These are phyloP conservation scores for Tribolium castaneum DNA, from an alignment of 1,140 invertebrate species.

Conservation along the genomic window DNA sequence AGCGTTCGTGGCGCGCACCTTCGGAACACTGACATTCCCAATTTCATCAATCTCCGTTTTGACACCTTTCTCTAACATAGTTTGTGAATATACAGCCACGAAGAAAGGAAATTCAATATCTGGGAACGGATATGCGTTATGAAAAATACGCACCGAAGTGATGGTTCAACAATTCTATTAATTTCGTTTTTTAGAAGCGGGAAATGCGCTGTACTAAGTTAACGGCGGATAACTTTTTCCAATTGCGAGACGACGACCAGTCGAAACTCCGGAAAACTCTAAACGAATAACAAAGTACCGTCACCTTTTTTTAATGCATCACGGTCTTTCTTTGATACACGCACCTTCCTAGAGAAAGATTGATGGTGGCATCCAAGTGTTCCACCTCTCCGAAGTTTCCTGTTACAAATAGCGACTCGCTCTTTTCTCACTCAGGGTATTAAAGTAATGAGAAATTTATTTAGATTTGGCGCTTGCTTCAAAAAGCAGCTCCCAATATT, in stretches of 20 bases:
- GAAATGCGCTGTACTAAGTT: not conserved
- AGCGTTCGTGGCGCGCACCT: slow-evolving; percentile 3
- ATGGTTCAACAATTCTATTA: slow-evolving; percentile 30
- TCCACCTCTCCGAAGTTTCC: not conserved
- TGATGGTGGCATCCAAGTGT: slow-evolving; percentile 14
- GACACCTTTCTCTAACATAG: slow-evolving; percentile 22
- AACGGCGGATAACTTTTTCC: not conserved
- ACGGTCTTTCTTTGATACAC: slow-evolving; percentile 7
- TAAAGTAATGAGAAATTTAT: slow-evolving; percentile 12
- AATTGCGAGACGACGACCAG: not conserved
- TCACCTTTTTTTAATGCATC: slow-evolving; percentile 26
- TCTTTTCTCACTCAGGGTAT: slow-evolving; percentile 1
- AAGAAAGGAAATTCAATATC: slow-evolving; percentile 25
- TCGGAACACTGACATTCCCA: slow-evolving; percentile 20
- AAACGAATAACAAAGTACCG: slow-evolving; percentile 30
- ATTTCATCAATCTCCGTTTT: slow-evolving; percentile 35
- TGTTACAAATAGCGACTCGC: not conserved
- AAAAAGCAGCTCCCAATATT: not conserved
- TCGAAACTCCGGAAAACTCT: slow-evolving; percentile 2
- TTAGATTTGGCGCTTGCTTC: not conserved
- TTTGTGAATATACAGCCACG: slow-evolving; percentile 5
- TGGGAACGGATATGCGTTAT: slow-evolving; percentile 28
- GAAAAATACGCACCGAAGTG: slow-evolving; percentile 14
- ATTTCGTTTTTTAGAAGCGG: not conserved
- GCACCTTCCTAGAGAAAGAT: not conserved